Evolutionary conservation across 2,113 vertebrate species (phyloP), one percentile per base, ranked within the genome.

Genomic region (Turnix velox): DNA sequence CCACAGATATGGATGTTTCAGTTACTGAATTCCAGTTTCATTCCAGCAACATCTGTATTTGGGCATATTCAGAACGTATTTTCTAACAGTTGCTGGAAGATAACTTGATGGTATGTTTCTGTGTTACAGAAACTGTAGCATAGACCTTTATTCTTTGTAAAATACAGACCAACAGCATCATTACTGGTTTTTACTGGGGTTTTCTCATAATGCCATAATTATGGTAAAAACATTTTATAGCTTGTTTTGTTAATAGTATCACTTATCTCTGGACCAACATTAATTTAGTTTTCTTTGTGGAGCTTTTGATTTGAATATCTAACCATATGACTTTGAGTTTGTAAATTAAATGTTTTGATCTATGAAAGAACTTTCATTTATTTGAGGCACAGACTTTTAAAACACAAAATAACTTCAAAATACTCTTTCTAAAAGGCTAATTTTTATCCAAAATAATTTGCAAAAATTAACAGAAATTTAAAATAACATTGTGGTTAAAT

Each of bases 111-210:
- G 49, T 49, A 3, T 27, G 61, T 33, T 28, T 37, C 35, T 58
- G 10, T 73, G 11, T 33, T 46, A 3, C 14, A n/a, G 72, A 14
- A 49, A 8, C 19, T 1, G 4, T n/a, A 55, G 40, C 33, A 14
- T 15, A 13, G 35, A 2, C 42, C 46, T 28, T 45, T 35, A 4
- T 35, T 51, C 59, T 37, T 51, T 16, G 13, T 40, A 51, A 43
- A 39, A 4, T 8, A 1, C 55, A 39, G 39, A 14, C 30, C 59
- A 33, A 33, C 27, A 16, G 37, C 0, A 0, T 13, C 40, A 24
- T 25, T 40, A 7, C 14, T 35, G 27, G 3, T 11, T 51, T 72
- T 16, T 20, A 18, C 28, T 52, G 12, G 37, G 35, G 2, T 52
- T 49, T 75, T 65, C 76, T 76, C 6, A 3, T n/a, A 31, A n/a